Base-by-base conservation (phyloP, 2,113 vertebrate genomes). In the Rhinogobius similis region DNA sequence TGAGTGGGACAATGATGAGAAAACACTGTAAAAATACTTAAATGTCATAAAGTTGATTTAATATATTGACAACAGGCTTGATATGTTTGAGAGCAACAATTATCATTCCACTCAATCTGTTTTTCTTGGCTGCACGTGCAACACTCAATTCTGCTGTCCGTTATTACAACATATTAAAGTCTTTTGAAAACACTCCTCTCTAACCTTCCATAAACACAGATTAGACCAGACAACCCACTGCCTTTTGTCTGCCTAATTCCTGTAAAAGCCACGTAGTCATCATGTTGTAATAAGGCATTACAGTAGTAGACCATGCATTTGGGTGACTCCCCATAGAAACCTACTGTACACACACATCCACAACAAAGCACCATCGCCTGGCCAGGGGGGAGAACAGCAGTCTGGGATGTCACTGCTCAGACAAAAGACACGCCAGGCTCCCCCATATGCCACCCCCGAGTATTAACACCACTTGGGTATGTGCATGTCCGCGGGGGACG, bases 351-450 rank as follows among this genome's bases (percentile, higher is more conserved):
- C 1, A 53, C 21, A 26, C 11, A 55, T 24, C n/a, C 52, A 55
- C 26, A 53, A 76, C 75, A 18, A 75, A 78, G 86, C 88, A 62
- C 87, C 88, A 74, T 72, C 88, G 67, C 0, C 70, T 85, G 88
- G 87, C 67, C 83, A 77, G 69, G 79, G 73, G 58, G 69, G 65
- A 39, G 83, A 87, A 85, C 81, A 67, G 63, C 88, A 87, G 88
- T 90, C 89, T 91, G 84, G 86, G 66, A 59, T 84, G 76, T 75
- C 68, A 71, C 68, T 74, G 52, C 24, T 68, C 69, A 85, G 77
- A 89, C 82, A 88, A 91, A n/a, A 89, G 77, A 72, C 73, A 74
- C 76, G 73, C 62, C 68, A 83, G 52, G 10, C 72, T 50, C 72
- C 65, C 55, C 44, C 68, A 29, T 44, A 41, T 18, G 55, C n/a